A percentile compares a stretch with the other conserved stretches of the same genome.
These are phyloP conservation scores for Dolichoris vasculosae DNA, from an alignment of 1,140 invertebrate genomes.

Conservation along the genomic window DNA sequence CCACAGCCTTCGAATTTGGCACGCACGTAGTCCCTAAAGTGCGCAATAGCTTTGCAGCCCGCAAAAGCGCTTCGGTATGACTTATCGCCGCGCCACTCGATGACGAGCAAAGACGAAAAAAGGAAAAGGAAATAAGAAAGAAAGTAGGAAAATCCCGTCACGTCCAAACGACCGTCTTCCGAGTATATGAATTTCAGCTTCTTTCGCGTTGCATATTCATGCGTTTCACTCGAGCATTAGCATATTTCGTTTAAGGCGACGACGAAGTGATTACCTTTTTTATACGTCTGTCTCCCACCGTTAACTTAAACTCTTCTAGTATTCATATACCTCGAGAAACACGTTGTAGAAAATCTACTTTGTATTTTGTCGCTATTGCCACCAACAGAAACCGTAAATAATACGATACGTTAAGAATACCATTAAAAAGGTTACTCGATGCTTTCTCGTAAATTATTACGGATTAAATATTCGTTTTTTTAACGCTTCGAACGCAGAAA, in stretches of 20 bases:
- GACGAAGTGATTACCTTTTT: neutral
- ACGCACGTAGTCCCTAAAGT: neutral
- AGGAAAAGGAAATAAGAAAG: neutral
- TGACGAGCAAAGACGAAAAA: neutral
- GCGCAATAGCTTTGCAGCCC: neutral
- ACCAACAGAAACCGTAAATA: neutral
- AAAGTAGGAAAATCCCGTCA: constrained; percentile 24
- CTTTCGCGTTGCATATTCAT: constrained; percentile 41
- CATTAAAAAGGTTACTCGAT: too few relatives aligned
- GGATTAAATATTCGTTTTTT: too few relatives aligned
- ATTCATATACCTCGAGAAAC: neutral
- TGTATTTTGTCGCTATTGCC: neutral
- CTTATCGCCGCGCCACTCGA: neutral
- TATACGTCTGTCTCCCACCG: neutral
- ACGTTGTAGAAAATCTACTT: neutral
- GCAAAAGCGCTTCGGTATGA: neutral
- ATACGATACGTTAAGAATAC: neutral
- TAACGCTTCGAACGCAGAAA: too few relatives aligned
- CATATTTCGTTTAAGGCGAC: constrained; percentile 30
- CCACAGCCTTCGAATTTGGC: constrained; percentile 16
- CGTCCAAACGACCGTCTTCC: neutral
- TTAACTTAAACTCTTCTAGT: neutral
- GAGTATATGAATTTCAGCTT: constrained; percentile 43
- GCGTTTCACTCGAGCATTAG: constrained; percentile 2
- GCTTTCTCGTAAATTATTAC: too few relatives aligned